Conservation (phyloP, 2,113 vertebrate genomes). For the Nannobrachium achirus region DNA sequence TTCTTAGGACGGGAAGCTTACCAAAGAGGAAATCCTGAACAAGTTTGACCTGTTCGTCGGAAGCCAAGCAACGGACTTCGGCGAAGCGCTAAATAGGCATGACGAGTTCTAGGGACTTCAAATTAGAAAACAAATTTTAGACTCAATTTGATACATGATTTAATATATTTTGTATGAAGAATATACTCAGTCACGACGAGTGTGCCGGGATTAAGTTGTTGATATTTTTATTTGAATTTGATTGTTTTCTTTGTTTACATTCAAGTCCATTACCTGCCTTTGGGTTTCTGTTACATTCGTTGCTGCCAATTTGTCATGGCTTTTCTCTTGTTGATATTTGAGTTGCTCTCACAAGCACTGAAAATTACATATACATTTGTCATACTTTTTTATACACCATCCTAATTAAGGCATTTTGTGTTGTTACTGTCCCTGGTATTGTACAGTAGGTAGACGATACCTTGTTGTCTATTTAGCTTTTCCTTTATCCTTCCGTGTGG, state of each 20-base stretch:
- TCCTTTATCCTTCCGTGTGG: background rate
- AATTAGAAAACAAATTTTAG: conserved; percentile 38
- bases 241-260: conserved; percentile 14
- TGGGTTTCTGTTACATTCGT: background rate
- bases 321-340: background rate
- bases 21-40: conserved; percentile 87
- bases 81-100: conserved; percentile 89
- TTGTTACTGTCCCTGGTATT: background rate
- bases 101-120: conserved; percentile 85
- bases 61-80: conserved; percentile 94
- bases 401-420: background rate
- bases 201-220: conserved; percentile 72
- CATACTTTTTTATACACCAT: background rate
- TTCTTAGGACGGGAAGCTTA: conserved; percentile 88
- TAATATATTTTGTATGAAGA: conserved; percentile 84
- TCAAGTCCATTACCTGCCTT: background rate
- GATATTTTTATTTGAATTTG: background rate
- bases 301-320: no score
- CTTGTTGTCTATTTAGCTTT: background rate
- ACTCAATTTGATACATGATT: conserved; percentile 54
- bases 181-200: no score
- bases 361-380: background rate
- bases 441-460: background rate
- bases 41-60: conserved; percentile 93
- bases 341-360: conserved; percentile 8